Percentiles rank a stretch among this genome's conserved stretches.
Conservation (phyloP, 2,797 vertebrate genomes). For the Acipenser transmontanus region DNA sequence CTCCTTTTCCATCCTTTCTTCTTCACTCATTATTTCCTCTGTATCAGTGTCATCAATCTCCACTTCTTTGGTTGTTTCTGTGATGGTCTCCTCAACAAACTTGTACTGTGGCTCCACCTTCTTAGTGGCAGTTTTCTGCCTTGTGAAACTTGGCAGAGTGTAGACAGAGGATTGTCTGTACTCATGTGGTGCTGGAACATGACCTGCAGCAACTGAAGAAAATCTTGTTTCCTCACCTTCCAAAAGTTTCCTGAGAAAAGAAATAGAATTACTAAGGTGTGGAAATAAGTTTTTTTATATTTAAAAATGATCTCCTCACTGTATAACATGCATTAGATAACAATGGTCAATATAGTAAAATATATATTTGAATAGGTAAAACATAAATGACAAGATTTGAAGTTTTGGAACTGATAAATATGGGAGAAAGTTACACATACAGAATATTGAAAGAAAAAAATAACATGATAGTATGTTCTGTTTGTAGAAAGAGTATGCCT, state of each 20-base stretch:
- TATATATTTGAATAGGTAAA: too few species aligned
- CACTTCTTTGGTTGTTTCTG: slow-evolving; percentile 15
- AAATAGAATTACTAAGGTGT: neutral
- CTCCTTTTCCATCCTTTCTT: neutral
- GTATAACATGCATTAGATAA: too few species aligned
- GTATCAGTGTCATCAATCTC: slow-evolving; percentile 7
- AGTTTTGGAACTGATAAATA: too few species aligned
- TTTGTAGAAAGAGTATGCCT: too few species aligned
- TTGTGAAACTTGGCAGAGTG: neutral
- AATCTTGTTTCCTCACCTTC: slow-evolving; percentile 18
- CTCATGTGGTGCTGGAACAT: neutral
- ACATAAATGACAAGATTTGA: too few species aligned
- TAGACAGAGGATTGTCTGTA: slow-evolving; percentile 5
- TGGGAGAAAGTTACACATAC: too few species aligned
- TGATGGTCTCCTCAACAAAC: slow-evolving; percentile 19
- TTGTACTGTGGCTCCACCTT: slow-evolving; percentile 15
- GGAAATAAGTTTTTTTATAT: neutral
- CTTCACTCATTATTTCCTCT: slow-evolving; percentile 8
- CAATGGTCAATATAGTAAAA: too few species aligned
- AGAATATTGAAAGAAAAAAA: too few species aligned
- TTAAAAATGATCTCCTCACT: too few species aligned
- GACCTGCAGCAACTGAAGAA: slow-evolving; percentile 1
- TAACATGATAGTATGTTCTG: too few species aligned
- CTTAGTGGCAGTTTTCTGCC: neutral
- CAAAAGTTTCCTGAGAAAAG: slow-evolving; percentile 14